Evolutionary conservation across 2,113 vertebrate species (phyloP), one percentile per base, ranked within the genome.

Genomic region (Perca schrenkii): DNA sequence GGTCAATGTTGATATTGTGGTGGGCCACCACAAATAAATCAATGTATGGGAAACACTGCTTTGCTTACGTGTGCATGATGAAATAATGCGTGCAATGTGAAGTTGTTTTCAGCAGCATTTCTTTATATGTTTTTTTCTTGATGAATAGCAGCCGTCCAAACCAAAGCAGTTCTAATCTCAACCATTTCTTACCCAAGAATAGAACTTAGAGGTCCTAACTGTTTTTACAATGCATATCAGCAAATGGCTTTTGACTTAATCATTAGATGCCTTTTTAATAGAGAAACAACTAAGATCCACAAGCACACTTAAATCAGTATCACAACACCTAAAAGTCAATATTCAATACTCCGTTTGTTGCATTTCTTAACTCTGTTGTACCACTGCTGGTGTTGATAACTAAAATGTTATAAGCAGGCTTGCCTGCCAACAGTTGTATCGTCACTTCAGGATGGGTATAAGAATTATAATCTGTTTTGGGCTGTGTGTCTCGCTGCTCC

Each of bases 21-120:
- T 40, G 8, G 40, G 40, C 40, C 40, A 40, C 40, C 40, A 40
- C 40, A 40, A 40, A 40, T 36, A 36, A 36, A 36, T 36, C 34
- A 36, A 36, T 40, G 8, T 40, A 40, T 40, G 40, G 2, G 40
- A 40, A 40, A 10, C 40, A 40, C 40, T 10, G 40, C 40, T 25
- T 72, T 53, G 67, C 57, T 64, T 71, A 16, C n/a, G 25, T 15
- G 34, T 64, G 57, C 19, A 60, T 36, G 34, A 68, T 62, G 64
- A 62, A 73, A 74, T 54, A 34, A 47, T 68, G 46, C 15, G n/a
- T 5, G 57, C 21, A 60, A n/a, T 25, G 0, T 16, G 49, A 72
- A 50, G 52, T 28, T 64, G 12, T 74, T 61, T 60, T 52, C 7
- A 22, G 13, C 22, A n/a, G 25, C 21, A 16, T 34, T 56, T 14